phyloP scores from a whole-genome alignment of 2,888 invertebrate species.

The Villa cingulata region DNA sequence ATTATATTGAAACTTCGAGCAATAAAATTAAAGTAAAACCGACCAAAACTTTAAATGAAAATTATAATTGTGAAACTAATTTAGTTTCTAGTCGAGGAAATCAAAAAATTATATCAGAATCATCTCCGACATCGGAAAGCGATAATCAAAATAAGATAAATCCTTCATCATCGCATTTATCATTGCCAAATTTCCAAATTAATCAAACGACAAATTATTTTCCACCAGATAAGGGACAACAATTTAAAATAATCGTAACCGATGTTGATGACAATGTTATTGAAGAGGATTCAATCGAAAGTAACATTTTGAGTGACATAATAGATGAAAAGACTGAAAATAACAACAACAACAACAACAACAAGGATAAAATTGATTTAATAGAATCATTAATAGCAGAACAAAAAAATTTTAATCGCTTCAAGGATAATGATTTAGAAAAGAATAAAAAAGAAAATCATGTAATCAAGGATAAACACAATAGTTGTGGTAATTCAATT shows the following conservation, averaged over 20 bases:
- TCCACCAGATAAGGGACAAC: constrained; percentile 8
- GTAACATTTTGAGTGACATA: constrained; percentile 9
- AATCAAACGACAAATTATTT: constrained; percentile 27
- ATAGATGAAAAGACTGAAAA: neutral
- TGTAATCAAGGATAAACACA: neutral
- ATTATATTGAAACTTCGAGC: constrained; percentile 10
- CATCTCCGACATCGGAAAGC: neutral
- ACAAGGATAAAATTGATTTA: neutral
- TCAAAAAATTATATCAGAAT: too few species aligned
- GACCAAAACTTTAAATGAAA: constrained; percentile 25
- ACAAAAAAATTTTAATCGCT: neutral
- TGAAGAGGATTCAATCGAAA: constrained; percentile 30
- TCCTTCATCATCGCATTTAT: neutral
- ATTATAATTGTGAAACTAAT: too few species aligned
- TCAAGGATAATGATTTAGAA: too few species aligned
- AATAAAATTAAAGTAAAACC: constrained; percentile 38
- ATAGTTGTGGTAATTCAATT: too few species aligned
- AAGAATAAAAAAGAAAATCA: neutral
- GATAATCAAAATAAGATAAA: neutral
- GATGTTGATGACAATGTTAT: constrained; percentile 33
- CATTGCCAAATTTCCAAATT: constrained; percentile 37
- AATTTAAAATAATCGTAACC: constrained; percentile 32
- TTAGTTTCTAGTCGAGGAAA: neutral
- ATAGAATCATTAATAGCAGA: neutral
- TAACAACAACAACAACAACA: neutral